phyloP scores from a whole-genome alignment of 2,113 vertebrate species.

The Centropristis striata region DNA sequence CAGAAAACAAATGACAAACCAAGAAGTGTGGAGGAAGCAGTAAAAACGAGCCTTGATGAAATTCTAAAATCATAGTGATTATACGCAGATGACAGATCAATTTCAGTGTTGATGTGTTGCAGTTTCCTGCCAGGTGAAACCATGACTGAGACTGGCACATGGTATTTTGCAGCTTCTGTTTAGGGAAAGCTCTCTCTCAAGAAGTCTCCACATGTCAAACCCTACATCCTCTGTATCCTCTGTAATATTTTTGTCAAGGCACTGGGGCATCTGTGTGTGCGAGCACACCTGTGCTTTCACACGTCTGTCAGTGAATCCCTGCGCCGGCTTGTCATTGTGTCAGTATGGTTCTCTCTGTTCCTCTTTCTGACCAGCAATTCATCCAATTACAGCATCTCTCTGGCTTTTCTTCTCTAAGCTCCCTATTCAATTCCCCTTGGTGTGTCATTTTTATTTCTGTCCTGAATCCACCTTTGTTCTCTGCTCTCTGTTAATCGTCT shows the following conservation, averaged over 20 bases:
- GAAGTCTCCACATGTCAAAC: constrained; percentile 6
- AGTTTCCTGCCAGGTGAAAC: constrained; percentile 5
- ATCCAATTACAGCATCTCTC: constrained; percentile 65
- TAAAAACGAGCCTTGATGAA: background rate
- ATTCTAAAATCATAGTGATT: background rate
- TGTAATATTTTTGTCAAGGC: constrained; percentile 25
- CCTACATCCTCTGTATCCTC: constrained; percentile 4
- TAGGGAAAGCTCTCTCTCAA: background rate
- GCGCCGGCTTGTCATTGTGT: constrained; percentile 37
- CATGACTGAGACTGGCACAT: background rate
- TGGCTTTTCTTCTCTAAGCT: constrained; percentile 41
- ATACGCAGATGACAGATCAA: constrained; percentile 1
- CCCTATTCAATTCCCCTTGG: constrained; percentile 27
- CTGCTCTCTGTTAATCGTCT: constrained; percentile 35
- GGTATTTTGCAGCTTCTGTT: constrained; percentile 2
- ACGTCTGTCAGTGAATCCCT: constrained; percentile 41
- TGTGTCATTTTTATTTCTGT: constrained; percentile 68
- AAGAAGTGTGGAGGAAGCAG: background rate
- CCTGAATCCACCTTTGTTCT: constrained; percentile 54
- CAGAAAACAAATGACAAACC: constrained; percentile 4
- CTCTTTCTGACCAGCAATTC: constrained; percentile 48
- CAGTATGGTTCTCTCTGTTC: constrained; percentile 34
- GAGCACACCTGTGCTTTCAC: constrained; percentile 23
- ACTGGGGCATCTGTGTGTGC: constrained; percentile 8
- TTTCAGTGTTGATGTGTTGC: background rate